Percentiles rank a stretch among this genome's conserved stretches.
phyloP scores from a whole-genome alignment of 1,140 invertebrate species.

The Pachyrhynchus sulphureomaculatus region DNA sequence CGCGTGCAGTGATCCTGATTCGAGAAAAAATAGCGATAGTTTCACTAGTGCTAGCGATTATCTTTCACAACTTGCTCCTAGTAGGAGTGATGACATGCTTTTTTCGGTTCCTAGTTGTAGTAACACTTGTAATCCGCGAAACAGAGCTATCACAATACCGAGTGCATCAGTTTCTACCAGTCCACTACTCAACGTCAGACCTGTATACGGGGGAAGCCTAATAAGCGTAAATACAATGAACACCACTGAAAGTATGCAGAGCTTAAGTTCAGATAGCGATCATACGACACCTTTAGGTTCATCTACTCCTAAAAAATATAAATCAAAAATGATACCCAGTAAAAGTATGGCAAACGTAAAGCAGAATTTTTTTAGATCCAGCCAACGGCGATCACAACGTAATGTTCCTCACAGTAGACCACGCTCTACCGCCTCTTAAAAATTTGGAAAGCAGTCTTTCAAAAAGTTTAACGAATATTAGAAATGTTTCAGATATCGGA shows the following conservation, averaged over 20 bases:
- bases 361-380: constrained; percentile 54
- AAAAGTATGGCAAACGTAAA: constrained; percentile 50
- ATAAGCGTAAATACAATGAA: constrained; percentile 56
- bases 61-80: constrained; percentile 57
- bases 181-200: constrained; percentile 63
- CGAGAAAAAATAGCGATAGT: constrained; percentile 64
- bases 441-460: constrained; percentile 53
- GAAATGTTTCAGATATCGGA: constrained; percentile 53
- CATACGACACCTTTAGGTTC: constrained; percentile 47
- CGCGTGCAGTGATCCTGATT: constrained; percentile 56
- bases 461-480: constrained; percentile 60
- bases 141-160: constrained; percentile 54
- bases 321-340: constrained; percentile 44
- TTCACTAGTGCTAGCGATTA: constrained; percentile 58
- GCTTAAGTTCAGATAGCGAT: constrained; percentile 60
- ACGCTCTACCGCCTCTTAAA: constrained; percentile 42
- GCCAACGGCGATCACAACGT: constrained; percentile 40
- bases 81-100: constrained; percentile 74
- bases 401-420: constrained; percentile 40
- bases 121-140: constrained; percentile 5
- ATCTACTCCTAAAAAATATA: constrained; percentile 42
- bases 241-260: constrained; percentile 62
- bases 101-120: constrained; percentile 55
- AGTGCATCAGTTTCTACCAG: constrained; percentile 67
- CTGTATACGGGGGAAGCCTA: constrained; percentile 62